Percentiles rank a stretch among this genome's conserved stretches.
Evolutionary conservation across 2,113 vertebrate species (phyloP).

Genomic region (Chaetorhynchus papuensis): DNA sequence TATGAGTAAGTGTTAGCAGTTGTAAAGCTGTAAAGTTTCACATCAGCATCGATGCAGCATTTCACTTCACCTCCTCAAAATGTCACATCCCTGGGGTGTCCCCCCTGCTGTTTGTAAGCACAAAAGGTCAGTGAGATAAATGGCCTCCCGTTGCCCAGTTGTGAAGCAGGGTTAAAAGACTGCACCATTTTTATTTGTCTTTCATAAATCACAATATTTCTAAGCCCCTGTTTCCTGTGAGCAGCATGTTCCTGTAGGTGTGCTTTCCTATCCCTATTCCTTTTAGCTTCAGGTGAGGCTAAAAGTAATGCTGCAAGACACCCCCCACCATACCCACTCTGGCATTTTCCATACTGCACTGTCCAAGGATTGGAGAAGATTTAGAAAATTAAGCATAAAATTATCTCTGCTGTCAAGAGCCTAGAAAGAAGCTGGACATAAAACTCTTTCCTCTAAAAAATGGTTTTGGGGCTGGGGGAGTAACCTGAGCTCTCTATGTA

Average conservation of each 20-base stretch:
- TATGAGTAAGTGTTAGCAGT: not conserved
- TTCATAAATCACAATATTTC: not conserved
- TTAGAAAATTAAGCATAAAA: not conserved
- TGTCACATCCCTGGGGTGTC: not conserved
- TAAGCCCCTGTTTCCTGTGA: not conserved
- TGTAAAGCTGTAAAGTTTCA: not conserved
- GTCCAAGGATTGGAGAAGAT: not conserved
- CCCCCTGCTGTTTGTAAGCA: not conserved
- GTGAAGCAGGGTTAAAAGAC: not conserved
- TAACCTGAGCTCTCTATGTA: not conserved
- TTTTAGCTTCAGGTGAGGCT: not conserved
- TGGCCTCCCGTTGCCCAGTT: not conserved
- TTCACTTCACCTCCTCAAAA: not conserved
- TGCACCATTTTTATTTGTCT: not conserved
- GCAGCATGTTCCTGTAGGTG: fast-evolving
- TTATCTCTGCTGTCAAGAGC: not conserved
- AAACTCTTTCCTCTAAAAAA: not conserved
- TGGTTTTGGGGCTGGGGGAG: not conserved
- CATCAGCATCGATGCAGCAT: not conserved
- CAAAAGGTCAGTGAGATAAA: not conserved
- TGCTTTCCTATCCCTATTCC: not conserved
- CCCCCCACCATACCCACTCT: not conserved
- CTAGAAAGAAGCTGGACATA: not conserved
- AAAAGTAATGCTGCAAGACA: not conserved
- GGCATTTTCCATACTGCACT: not conserved